Evolutionary conservation across 2,113 vertebrate genomes (phyloP), one percentile per base, ranked within the genome.

Genomic region (Dunckerocampus dactyliophorus): DNA sequence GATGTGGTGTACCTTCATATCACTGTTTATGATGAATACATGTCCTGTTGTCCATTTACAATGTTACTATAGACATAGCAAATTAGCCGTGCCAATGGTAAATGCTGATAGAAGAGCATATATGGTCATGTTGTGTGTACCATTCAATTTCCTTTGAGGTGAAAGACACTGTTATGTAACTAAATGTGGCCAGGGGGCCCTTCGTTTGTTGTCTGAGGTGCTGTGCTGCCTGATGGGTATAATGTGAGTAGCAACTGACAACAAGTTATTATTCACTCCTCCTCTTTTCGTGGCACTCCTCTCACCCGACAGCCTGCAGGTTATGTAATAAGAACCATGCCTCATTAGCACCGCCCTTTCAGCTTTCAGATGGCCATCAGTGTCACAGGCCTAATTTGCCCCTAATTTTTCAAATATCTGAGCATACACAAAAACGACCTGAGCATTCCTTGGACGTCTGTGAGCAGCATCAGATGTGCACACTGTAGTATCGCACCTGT

Each of bases 241-340:
- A 47, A 59, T 45, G 14, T 52, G 31, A 52, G 43, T 54, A 58
- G 47, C 42, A 69, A 50, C 16, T 58, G 62, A 64, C 52, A 66
- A 62, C 15, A 50, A 39, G 28, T 78, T 65, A 63, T 69, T 19
- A 53, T 47, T 65, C 60, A 47, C 16, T 67, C 47, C 55, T 37
- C 39, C 22, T 54, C 50, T 54, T 42, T 59, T 54, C 62, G 51
- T 13, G 68, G 51, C 17, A 0, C 6, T 47, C 50, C 42, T 0
- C 52, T 77, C 17, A 22, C 62, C 71, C 61, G 6, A 51, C 47
- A 58, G 16, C 39, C 60, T 53, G 59, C 45, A 11, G 48, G 56
- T 86, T 82, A 76, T 52, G 54, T 60, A 80, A 82, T 47, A 48
- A 34, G 56, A 3, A 31, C 17, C 54, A 19, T 28, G 55, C 57